Base-by-base conservation (phyloP, 2,888 invertebrate species). In the Diploptera punctata region DNA sequence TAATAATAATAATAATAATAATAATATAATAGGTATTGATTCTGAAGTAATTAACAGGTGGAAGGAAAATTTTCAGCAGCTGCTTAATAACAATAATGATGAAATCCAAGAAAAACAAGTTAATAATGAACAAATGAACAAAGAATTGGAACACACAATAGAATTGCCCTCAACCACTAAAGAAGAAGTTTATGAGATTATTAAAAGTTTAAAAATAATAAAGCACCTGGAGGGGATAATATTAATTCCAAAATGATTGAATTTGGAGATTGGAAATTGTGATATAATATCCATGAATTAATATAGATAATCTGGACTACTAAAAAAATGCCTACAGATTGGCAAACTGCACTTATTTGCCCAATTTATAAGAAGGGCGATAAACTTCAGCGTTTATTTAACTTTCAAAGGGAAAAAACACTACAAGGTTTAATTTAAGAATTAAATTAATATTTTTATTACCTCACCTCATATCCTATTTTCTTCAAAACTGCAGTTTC, bases 321-420 rank as follows among this genome's bases (percentile, higher is more conserved):
- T n/a, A n/a, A 73, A 68, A 43, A 26, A 44, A 52, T 73, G n/a
- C 71, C 68, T 31, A 57, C 9, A 26, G 60, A 71, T 3, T 71
- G 68, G 43, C 71, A 60, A 18, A 68, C 44, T 18, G 67, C 68
- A 19, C 68, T 71, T 31, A 13, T 68, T 26, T 62, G 38, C 54
- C 43, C 54, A 19, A 33, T 71, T 5, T 38, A 47, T 57, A 70
- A 68, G 61, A 71, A 71, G 19, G 65, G 54, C 0, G 62, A 71
- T 29, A 69, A 54, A n/a, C n/a, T n/a, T n/a, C n/a, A n/a, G n/a
- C n/a, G n/a, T n/a, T n/a, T n/a, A n/a, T n/a, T n/a, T n/a, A n/a
- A n/a, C n/a, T n/a, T n/a, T n/a, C n/a, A n/a, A n/a, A n/a, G n/a
- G n/a, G n/a, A n/a, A n/a, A n/a, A n/a, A n/a, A n/a, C n/a, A n/a